These are phyloP conservation scores for fruit fly (Drosophila melanogaster) DNA, from an alignment of 1,140 invertebrate genomes.

Conservation along the genomic window Release_6_plus_ISO1_MT NT_037436.4:7312501-7313000, in stretches of 20 bases:
- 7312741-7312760: constrained; percentile 11
- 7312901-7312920: constrained; percentile 80
- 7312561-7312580: neutral
- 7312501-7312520: constrained; percentile 83
- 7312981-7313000: constrained; percentile 46
- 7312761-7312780: constrained; percentile 3
- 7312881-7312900: constrained; percentile 73
- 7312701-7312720: constrained; percentile 16
- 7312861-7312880: constrained; percentile 27
- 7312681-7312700: constrained; percentile 25
- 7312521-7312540: constrained; percentile 57
- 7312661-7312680: constrained; percentile 27
- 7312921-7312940: constrained; percentile 80
- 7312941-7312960: constrained; percentile 64
- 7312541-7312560: constrained; percentile 16
- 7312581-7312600: constrained; percentile 39
- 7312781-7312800: neutral
- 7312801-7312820: constrained; percentile 8
- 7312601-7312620: constrained; percentile 59
- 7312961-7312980: constrained; percentile 45
- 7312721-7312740: constrained; percentile 46
- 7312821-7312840: constrained; percentile 9
- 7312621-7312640: constrained; percentile 36
- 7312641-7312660: constrained; percentile 56
- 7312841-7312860: constrained; percentile 25